These are phyloP conservation scores for Scatophagus argus DNA, from an alignment of 2,113 vertebrate genomes.

Conservation along the genomic window DNA sequence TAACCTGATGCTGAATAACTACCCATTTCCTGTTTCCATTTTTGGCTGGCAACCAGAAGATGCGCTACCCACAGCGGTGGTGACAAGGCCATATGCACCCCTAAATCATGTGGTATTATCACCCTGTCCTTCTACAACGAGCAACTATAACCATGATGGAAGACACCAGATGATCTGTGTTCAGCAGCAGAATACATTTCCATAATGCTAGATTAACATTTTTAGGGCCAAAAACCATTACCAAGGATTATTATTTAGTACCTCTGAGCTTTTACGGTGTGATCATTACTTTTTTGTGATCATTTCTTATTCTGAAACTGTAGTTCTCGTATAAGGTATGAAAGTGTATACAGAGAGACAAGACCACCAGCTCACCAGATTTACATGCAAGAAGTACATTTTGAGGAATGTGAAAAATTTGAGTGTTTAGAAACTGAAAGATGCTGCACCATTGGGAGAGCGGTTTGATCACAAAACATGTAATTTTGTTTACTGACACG, in stretches of 20 bases:
- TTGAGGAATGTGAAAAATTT: neutral
- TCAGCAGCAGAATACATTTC: conserved; percentile 58
- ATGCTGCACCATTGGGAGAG: neutral
- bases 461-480: neutral
- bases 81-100: conserved; percentile 69
- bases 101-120: conserved; percentile 73
- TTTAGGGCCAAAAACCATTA: conserved; percentile 12
- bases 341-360: neutral
- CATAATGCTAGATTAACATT: conserved; percentile 52
- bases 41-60: conserved; percentile 53
- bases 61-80: conserved; percentile 12
- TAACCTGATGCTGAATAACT: conserved; percentile 37
- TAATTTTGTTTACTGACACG: neutral
- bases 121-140: conserved; percentile 63
- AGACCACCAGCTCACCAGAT: neutral
- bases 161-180: conserved; percentile 69
- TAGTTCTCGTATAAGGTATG: neutral
- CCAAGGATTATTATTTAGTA: conserved; percentile 22
- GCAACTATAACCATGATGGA: conserved; percentile 71
- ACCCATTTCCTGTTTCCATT: conserved; percentile 41
- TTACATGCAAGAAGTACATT: neutral
- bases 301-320: neutral
- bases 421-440: neutral
- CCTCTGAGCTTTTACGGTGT: neutral
- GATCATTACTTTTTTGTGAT: neutral